Conservation (phyloP, 1,140 invertebrate genomes). For the Cardiocondyla obscurior region DNA sequence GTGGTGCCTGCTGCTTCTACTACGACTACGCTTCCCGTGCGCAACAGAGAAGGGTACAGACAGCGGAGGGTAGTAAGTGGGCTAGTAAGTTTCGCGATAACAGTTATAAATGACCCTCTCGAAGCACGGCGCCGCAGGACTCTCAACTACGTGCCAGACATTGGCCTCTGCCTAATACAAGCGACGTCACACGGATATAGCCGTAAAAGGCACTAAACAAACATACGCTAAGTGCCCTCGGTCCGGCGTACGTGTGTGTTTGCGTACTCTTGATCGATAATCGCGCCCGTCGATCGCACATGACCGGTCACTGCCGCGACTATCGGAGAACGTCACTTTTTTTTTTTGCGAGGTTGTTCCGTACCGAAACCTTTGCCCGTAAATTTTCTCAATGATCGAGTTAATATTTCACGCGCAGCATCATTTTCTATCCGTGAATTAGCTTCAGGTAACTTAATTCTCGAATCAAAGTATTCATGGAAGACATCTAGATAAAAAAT, state of each 20-base stretch:
- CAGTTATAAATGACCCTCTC: conserved; percentile 73
- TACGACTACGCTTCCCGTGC: conserved; percentile 21
- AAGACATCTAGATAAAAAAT: background rate
- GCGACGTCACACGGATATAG: conserved; percentile 59
- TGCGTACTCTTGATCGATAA: conserved; percentile 68
- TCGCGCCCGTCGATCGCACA: conserved; percentile 49
- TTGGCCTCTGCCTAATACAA: conserved; percentile 62
- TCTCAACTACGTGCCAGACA: conserved; percentile 60
- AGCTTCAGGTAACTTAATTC: background rate
- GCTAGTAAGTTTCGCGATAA: conserved; percentile 73
- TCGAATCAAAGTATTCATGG: background rate
- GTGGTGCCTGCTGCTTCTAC: conserved; percentile 12
- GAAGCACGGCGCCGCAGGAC: conserved; percentile 67
- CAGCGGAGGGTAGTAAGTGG: conserved; percentile 70
- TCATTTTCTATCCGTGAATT: background rate
- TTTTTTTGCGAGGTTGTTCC: background rate
- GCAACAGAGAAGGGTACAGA: conserved; percentile 52
- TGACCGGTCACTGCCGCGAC: background rate
- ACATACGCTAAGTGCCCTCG: conserved; percentile 68
- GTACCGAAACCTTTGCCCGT: background rate
- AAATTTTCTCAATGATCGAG: background rate
- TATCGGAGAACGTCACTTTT: conserved; percentile 7
- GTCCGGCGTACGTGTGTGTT: conserved; percentile 30
- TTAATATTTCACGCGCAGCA: background rate
- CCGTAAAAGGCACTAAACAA: conserved; percentile 71